Conservation (phyloP, 1,140 invertebrate species). For the Linepithema humile region DNA sequence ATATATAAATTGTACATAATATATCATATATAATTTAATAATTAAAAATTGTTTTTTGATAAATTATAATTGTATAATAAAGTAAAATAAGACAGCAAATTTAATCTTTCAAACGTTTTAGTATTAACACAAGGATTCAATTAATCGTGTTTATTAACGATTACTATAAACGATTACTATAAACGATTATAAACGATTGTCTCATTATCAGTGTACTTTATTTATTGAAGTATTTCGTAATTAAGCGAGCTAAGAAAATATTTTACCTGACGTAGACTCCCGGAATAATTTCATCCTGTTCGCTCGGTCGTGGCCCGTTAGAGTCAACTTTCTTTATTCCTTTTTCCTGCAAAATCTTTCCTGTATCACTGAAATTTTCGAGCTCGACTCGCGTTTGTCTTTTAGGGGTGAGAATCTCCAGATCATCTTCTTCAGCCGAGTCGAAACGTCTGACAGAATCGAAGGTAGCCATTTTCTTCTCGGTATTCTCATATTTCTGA, state of each 20-base stretch:
- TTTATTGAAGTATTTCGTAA: background rate
- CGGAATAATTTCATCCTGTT: conserved; percentile 75
- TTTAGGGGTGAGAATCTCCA: conserved; percentile 55
- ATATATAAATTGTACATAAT: no score
- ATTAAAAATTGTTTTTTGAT: no score
- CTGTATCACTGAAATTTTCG: conserved; percentile 79
- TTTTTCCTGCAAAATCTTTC: conserved; percentile 76
- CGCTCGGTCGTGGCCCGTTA: conserved; percentile 59
- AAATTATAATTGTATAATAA: no score
- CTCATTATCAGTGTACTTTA: background rate
- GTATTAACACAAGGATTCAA: no score
- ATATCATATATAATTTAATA: no score
- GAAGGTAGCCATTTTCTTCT: conserved; percentile 70
- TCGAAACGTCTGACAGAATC: conserved; percentile 66
- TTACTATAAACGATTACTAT: no score
- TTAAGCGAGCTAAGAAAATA: background rate
- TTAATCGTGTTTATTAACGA: no score
- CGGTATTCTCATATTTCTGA: conserved; percentile 70
- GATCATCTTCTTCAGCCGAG: conserved; percentile 58
- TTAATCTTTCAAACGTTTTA: no score
- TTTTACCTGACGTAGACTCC: conserved; percentile 79
- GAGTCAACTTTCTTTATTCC: conserved; percentile 70
- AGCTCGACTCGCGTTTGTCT: conserved; percentile 77
- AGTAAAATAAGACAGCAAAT: no score
- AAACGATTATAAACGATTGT: no score